phyloP scores from a whole-genome alignment of 1,140 invertebrate species.

The Caerostris darwini region DNA sequence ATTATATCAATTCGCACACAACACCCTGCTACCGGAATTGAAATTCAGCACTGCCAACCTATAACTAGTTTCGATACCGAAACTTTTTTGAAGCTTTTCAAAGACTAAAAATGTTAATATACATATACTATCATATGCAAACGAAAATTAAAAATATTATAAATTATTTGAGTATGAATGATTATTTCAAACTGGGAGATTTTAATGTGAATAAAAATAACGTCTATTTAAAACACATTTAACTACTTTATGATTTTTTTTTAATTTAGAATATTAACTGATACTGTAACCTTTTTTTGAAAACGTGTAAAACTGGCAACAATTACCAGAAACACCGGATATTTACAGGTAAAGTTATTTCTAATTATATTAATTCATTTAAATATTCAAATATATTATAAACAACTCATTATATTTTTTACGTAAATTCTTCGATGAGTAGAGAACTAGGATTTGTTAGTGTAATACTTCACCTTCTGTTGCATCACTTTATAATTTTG shows the following conservation, averaged over 20 bases:
- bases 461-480: not conserved
- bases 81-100: not conserved
- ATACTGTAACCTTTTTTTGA: not conserved
- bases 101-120: too few species aligned
- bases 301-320: not conserved
- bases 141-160: too few species aligned
- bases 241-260: too few species aligned
- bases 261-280: not conserved
- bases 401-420: not conserved
- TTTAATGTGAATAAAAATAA: too few species aligned
- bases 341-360: not conserved
- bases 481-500: not conserved
- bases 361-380: not conserved
- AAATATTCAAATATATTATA: not conserved
- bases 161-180: too few species aligned
- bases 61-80: not conserved
- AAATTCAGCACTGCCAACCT: not conserved
- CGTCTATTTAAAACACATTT: too few species aligned
- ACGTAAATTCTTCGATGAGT: not conserved
- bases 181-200: too few species aligned
- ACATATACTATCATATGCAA: too few species aligned
- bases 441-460: not conserved
- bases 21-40: not conserved
- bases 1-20: not conserved
- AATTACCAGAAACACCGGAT: slow-evolving; percentile 1